These are phyloP conservation scores for Malurus elegans DNA, from an alignment of 2,113 vertebrate genomes.

Conservation along the genomic window DNA sequence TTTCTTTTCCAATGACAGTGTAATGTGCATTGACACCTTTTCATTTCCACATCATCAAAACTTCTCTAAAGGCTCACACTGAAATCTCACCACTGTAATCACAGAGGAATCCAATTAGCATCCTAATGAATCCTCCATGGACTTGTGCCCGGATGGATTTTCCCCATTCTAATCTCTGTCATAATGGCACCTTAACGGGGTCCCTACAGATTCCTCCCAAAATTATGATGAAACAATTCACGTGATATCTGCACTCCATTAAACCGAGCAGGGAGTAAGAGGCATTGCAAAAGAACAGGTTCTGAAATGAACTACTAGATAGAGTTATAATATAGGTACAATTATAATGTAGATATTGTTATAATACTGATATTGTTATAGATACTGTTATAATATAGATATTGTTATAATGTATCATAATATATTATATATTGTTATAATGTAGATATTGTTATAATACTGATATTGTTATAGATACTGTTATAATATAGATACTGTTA, in stretches of 20 bases:
- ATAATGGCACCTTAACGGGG: conserved; percentile 39
- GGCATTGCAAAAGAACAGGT: background rate
- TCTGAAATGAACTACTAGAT: background rate
- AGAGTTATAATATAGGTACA: background rate
- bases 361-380: no score
- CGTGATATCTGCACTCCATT: background rate
- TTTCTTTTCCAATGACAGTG: background rate
- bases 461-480: no score
- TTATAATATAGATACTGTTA: no score
- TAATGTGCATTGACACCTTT: conserved; percentile 21
- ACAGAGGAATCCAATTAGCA: conserved; percentile 49
- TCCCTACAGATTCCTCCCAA: conserved; percentile 29
- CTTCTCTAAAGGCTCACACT: conserved; percentile 27
- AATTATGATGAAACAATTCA: conserved; percentile 42
- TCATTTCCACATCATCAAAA: conserved; percentile 28
- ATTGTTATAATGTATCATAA: no score
- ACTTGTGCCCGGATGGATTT: conserved; percentile 28
- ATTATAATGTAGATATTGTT: no score
- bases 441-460: no score
- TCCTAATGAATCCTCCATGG: conserved; percentile 40
- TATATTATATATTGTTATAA: no score
- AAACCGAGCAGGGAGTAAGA: background rate
- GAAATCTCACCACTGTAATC: conserved; percentile 38
- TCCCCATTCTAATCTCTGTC: conserved; percentile 34
- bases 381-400: no score